phyloP scores from a whole-genome alignment of 2,888 invertebrate genomes.

The Drosophila nr. perissopoda region DNA sequence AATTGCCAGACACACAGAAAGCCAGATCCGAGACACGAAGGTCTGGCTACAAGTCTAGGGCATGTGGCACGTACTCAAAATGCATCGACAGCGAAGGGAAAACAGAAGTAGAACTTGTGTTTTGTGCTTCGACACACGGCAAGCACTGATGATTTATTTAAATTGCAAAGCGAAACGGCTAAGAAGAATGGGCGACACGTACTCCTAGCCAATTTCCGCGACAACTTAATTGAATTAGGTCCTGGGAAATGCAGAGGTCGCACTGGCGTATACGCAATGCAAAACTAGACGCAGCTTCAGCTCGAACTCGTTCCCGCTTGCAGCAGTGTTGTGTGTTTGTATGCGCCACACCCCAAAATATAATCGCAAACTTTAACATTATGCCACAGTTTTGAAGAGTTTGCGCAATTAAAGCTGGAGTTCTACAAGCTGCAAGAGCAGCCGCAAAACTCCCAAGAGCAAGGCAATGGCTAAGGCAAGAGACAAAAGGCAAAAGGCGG shows the following conservation, averaged over 20 bases:
- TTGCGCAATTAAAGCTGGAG: conserved; percentile 68
- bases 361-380: conserved; percentile 65
- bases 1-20: conserved; percentile 56
- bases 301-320: conserved; percentile 33
- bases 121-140: conserved; percentile 30
- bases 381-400: conserved; percentile 47
- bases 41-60: conserved; percentile 35
- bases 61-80: conserved; percentile 64
- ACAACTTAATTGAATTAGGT: conserved; percentile 75
- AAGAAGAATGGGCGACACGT: conserved; percentile 61
- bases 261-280: conserved; percentile 65
- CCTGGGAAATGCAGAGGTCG: conserved; percentile 38
- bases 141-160: conserved; percentile 82
- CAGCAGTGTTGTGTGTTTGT: conserved; percentile 7
- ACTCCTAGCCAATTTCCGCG: conserved; percentile 64
- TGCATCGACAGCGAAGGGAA: conserved; percentile 65
- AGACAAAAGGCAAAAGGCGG: conserved; percentile 25
- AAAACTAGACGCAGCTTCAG: conserved; percentile 1
- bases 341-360: conserved; percentile 32
- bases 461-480: conserved; percentile 27
- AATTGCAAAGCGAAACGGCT: conserved; percentile 73
- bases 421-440: conserved; percentile 17
- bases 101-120: conserved; percentile 27
- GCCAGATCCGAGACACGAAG: conserved; percentile 38
- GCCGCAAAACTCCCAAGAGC: conserved; percentile 50